Conservation (phyloP, 2,888 invertebrate genomes). For the Nymphalis polychloros region DNA sequence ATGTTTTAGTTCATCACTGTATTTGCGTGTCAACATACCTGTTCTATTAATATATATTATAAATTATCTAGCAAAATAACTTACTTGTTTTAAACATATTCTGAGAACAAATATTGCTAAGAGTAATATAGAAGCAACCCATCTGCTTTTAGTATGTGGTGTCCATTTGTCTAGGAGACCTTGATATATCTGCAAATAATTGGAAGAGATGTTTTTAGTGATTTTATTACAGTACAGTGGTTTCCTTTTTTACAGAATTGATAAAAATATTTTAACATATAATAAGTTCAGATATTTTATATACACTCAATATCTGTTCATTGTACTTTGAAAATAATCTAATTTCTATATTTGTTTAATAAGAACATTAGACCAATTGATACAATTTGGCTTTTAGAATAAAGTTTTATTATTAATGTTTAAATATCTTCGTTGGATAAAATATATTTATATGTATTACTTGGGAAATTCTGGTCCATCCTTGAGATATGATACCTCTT, state of each 20-base stretch:
- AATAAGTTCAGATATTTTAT: too few species aligned
- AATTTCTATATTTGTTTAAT: too few species aligned
- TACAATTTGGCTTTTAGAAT: too few species aligned
- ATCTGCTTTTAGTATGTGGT: conserved; percentile 89
- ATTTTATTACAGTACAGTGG: too few species aligned
- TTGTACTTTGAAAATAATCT: too few species aligned
- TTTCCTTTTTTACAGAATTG: too few species aligned
- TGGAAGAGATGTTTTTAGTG: background rate
- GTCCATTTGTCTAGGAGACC: conserved; percentile 93
- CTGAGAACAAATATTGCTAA: conserved; percentile 89
- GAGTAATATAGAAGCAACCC: conserved; percentile 87
- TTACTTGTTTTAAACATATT: conserved; percentile 91
- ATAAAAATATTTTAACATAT: too few species aligned
- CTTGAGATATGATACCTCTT: conserved; percentile 85
- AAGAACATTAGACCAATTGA: too few species aligned
- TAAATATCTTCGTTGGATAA: background rate
- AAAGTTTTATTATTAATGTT: background rate
- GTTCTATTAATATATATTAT: too few species aligned
- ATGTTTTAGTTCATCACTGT: too few species aligned
- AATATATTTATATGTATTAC: conserved; percentile 55
- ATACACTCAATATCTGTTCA: too few species aligned
- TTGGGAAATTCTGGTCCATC: conserved; percentile 86
- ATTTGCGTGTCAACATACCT: too few species aligned
- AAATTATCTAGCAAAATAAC: conserved; percentile 38
- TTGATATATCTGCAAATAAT: conserved; percentile 84